Percentiles rank a stretch among this genome's conserved stretches.
These are phyloP conservation scores for Elgaria multicarinata DNA, from an alignment of 2,113 vertebrate genomes.

Conservation along the genomic window DNA sequence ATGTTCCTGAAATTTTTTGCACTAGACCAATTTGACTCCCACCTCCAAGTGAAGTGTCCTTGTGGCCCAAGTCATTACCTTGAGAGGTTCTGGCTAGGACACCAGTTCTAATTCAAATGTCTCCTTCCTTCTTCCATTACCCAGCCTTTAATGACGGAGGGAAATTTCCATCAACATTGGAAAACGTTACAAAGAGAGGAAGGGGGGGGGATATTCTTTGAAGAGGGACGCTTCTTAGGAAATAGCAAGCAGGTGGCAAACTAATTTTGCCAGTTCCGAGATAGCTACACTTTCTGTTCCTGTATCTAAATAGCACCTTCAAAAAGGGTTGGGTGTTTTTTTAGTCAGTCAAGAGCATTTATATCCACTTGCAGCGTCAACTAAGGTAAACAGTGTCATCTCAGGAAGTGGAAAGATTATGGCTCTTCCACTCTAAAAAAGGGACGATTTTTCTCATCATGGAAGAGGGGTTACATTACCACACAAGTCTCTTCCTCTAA, in stretches of 20 bases:
- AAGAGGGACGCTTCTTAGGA: background rate
- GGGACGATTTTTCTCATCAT: no score
- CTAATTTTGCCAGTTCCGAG: background rate
- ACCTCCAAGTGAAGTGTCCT: no score
- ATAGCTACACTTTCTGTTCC: background rate
- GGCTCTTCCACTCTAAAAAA: background rate
- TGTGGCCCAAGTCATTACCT: no score
- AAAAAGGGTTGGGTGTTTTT: background rate
- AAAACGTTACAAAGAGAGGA: background rate
- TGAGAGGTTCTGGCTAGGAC: background rate
- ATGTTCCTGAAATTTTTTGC: no score
- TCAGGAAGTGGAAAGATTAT: background rate
- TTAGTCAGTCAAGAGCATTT: background rate
- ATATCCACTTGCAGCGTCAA: background rate
- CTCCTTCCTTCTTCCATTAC: background rate
- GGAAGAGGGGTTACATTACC: no score
- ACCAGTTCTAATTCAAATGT: background rate
- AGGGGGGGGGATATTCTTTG: background rate
- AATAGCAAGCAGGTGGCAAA: background rate
- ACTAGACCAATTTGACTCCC: no score
- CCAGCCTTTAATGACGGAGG: background rate
- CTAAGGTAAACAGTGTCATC: background rate
- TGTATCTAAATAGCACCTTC: background rate
- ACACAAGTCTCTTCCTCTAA: no score
- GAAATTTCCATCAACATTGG: background rate